Base-by-base conservation (phyloP, 2,888 invertebrate species). In the Tenthredo notha region DNA sequence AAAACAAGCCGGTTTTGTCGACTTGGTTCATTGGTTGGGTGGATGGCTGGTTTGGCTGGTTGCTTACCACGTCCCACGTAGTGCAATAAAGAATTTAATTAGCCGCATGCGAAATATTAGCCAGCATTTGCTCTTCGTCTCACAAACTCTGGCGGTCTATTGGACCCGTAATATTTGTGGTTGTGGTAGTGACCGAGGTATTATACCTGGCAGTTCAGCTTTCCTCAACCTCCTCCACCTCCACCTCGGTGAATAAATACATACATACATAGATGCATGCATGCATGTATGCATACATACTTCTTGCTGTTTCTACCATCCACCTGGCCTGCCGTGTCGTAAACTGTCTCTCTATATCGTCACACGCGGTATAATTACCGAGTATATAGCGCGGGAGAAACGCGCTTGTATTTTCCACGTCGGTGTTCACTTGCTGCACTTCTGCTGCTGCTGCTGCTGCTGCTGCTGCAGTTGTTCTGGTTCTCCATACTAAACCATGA, bases 321-420 rank as follows among this genome's bases (percentile, higher is more conserved):
- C 21, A 61, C 80, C 58, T 80, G 58, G 58, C 80, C n/a, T 61
- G 40, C 21, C 80, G 37, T 80, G 80, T 80, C 80, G 80, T 80
- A 80, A 80, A 80, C 80, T 80, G 80, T 80, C 29, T 77, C 80
- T 80, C 61, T 58, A 61, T 80, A 58, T n/a, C 58, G 58, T 80
- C 80, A 80, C 80, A 61, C 40, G 80, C 37, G 58, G 78, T 37
- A 80, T 80, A 80, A 80, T 80, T 80, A 80, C 80, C 80, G 61
- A n/a, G 58, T 61, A 25, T 61, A 25, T 50, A 54, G 6, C 54
- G 54, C 54, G 54, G 25, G 15, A 61, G 33, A 37, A 80, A 37
- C 61, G n/a, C 40, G n/a, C 21, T 61, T 80, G 58, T 80, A 61
- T 80, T 80, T 29, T 67, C 25, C 37, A 37, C 50, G 40, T 75